Percentiles rank a stretch among this genome's conserved stretches.
Conservation (phyloP, 2,888 invertebrate genomes). For the Zygothrica quintamaculata region DNA sequence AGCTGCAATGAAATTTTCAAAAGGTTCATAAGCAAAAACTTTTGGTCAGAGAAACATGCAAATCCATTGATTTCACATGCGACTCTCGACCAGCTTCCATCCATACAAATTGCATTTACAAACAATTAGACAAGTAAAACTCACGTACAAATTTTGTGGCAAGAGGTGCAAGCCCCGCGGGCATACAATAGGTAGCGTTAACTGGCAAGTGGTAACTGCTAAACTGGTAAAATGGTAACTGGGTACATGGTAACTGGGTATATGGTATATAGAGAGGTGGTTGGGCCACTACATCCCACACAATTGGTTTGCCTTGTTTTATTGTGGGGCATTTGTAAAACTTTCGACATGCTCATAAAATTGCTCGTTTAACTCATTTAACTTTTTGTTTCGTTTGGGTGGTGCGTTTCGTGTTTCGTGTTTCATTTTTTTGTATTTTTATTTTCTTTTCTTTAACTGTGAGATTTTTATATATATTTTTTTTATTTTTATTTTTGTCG, state of each 20-base stretch:
- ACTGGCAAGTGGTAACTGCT: conserved; percentile 1
- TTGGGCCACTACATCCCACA: conserved; percentile 21
- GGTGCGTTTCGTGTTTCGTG: conserved; percentile 42
- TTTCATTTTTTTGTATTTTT: conserved; percentile 30
- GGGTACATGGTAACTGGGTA: conserved; percentile 5
- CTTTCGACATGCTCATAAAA: conserved; percentile 77
- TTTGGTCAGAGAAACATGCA: conserved; percentile 18
- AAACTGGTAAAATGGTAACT: not conserved
- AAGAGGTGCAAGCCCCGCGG: conserved; percentile 33
- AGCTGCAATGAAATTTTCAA: conserved; percentile 17
- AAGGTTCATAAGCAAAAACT: conserved; percentile 18
- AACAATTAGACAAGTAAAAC: conserved; percentile 70
- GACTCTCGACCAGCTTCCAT: conserved; percentile 18
- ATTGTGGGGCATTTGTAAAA: conserved; percentile 67
- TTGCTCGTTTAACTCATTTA: conserved; percentile 83
- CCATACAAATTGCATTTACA: conserved; percentile 62
- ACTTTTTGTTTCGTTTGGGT: conserved; percentile 62
- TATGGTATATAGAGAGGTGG: conserved; percentile 23
- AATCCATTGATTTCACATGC: conserved; percentile 57
- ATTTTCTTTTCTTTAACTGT: conserved; percentile 25
- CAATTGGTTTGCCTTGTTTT: conserved; percentile 58
- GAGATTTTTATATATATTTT: conserved; percentile 31
- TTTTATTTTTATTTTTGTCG: conserved; percentile 37
- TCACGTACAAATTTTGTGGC: conserved; percentile 54
- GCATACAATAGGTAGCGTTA: conserved; percentile 13